Base-by-base conservation (phyloP, 2,888 invertebrate species). In the Archips crataeganus region DNA sequence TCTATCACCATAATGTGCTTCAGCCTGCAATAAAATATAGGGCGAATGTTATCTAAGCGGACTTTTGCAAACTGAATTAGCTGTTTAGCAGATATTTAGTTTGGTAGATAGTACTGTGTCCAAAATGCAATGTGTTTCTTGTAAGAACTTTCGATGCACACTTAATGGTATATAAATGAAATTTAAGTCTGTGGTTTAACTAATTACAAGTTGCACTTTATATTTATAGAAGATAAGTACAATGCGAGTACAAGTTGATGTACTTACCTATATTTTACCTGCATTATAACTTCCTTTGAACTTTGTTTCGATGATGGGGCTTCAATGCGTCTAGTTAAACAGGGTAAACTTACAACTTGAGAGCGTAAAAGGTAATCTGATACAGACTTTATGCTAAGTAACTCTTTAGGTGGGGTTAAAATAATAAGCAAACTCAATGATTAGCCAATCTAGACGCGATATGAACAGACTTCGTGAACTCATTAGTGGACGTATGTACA, bases 401-500 rank as follows among this genome's bases (percentile, higher is more conserved):
- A 23, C 23, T 23, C 2, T 13, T 47, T n/a, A 23, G 54, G 54
- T 15, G 23, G 9, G 54, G 54, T 61, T 39, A 51, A 54, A 62
- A 67, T 59, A 63, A 68, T 63, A 73, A 63, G 63, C 63, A 49
- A 32, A 47, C 23, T 47, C 11, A 3, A 47, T 45, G 11, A 2
- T 8, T 6, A 47, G 47, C 32, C 47, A n/a, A 71, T 71, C 65
- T 69, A 75, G 75, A 72, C 75, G 79, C 75, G 77, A 76, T 75
- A 75, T 70, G 62, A 75, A 76, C 71, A 75, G 81, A 86, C 84
- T 85, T 83, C 81, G 81, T 84, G 85, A 91, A 90, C 92, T 93
- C 93, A 94, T 93, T 93, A 93, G 89, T 87, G 84, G 84, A 84
- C 82, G 86, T 82, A 85, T 82, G 83, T 85, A 85, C 84, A 82